These are phyloP conservation scores for Hypocryptadius cinnamomeus DNA, from an alignment of 2,113 vertebrate species.

Conservation along the genomic window DNA sequence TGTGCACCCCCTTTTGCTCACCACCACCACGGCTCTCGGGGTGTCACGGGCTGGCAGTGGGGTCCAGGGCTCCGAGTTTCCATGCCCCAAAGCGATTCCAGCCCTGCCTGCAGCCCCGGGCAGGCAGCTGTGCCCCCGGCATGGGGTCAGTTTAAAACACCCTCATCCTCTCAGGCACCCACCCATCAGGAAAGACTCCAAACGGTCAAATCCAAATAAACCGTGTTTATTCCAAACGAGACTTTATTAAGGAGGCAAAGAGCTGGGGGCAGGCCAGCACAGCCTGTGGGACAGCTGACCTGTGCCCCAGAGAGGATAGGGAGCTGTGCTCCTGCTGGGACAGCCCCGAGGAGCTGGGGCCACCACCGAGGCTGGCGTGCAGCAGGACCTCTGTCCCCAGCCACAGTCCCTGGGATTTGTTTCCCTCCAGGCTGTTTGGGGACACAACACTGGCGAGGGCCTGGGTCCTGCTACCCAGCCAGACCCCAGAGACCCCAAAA, in stretches of 20 bases:
- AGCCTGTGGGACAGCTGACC: neutral
- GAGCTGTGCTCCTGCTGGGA: neutral
- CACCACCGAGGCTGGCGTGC: fast-evolving
- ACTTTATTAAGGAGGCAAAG: neutral
- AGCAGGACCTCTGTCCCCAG: neutral
- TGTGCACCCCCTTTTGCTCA: neutral
- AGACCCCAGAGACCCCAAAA: neutral
- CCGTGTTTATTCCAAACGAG: neutral
- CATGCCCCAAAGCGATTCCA: fast-evolving
- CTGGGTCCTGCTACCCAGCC: fast-evolving
- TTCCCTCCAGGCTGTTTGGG: neutral
- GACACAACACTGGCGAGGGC: fast-evolving
- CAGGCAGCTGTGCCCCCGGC: fast-evolving
- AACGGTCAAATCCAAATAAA: neutral
- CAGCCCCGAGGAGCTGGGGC: neutral
- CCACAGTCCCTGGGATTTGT: fast-evolving
- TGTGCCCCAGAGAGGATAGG: neutral
- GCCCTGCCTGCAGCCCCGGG: neutral
- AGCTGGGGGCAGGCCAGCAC: neutral
- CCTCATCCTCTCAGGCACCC: neutral
- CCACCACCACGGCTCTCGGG: fast-evolving
- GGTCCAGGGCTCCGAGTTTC: neutral
- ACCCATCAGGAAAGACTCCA: fast-evolving
- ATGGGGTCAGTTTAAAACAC: fast-evolving
- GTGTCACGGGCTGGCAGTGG: fast-evolving